Evolutionary conservation across 2,888 invertebrate species (phyloP), one percentile per base, ranked within the genome.

Genomic region (Archaeoteleia sp.): DNA sequence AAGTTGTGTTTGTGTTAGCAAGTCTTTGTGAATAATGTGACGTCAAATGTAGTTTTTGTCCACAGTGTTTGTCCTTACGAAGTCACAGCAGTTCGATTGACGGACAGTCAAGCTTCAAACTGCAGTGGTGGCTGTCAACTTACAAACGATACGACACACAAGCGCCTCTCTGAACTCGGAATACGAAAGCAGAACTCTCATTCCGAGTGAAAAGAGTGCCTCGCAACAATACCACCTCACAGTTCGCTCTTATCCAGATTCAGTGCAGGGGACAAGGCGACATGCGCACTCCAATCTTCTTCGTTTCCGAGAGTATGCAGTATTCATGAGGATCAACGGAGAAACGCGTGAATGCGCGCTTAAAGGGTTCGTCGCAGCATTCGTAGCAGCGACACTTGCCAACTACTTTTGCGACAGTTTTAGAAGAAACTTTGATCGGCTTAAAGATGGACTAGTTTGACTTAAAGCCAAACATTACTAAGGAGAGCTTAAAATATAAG

Each of bases 81-180:
- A 65, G 65, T 63, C 65, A 63, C 43, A 60, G 65, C 70, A 61
- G 71, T 65, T 42, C 69, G 73, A 74, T 74, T 78, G 78, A 79
- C 76, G 73, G 71, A 77, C 74, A 71, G 71, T 60, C 71, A 61
- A 58, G 70, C 63, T 72, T 74, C 74, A 75, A 75, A 71, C 66
- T 70, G 74, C 74, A 71, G 74, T 77, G 74, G 72, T 78, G 78
- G 77, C 80, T 80, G 79, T 80, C 80, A 80, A 79, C 75, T 80
- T 81, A 81, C 79, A 81, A 80, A 80, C 80, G 78, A 80, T 79
- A 79, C 78, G 78, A 80, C 79, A 80, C 78, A 79, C 74, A 71
- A 70, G 61, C 66, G 67, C 67, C 71, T 73, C 46, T 34, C 66
- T 71, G 62, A 66, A 42, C 60, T 48, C 34, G 67, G 73, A 76